Evolutionary conservation across 2,888 invertebrate species (phyloP).

Genomic region (Dicyrtomina minuta): DNA sequence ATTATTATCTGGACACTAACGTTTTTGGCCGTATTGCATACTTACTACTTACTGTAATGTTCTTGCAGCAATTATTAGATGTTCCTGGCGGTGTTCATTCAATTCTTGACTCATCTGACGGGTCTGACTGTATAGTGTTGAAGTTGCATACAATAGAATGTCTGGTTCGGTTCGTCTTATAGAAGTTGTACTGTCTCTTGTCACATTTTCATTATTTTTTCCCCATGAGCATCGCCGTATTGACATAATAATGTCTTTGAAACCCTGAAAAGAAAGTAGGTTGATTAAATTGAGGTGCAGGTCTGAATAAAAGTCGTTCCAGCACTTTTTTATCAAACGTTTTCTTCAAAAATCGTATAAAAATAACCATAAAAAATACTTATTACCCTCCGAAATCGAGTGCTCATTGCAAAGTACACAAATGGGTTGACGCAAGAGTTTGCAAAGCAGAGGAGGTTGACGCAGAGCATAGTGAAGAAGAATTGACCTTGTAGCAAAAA

Average conservation of each 20-base stretch:
- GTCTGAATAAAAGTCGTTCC: too few species aligned
- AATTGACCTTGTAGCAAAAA: constrained; percentile 57
- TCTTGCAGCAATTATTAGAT: constrained; percentile 24
- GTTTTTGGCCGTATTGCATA: too few species aligned
- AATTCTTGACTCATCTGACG: neutral
- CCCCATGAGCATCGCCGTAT: constrained; percentile 32
- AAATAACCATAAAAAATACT: too few species aligned
- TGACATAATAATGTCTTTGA: constrained; percentile 37
- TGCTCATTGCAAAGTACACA: constrained; percentile 59
- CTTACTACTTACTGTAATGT: constrained; percentile 33
- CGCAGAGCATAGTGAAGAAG: constrained; percentile 59
- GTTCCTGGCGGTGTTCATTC: neutral
- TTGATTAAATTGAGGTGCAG: too few species aligned
- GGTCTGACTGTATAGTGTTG: too few species aligned
- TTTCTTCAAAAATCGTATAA: too few species aligned
- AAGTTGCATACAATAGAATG: neutral
- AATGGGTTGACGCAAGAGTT: constrained; percentile 60
- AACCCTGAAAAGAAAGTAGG: constrained; percentile 34
- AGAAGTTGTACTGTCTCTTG: constrained; percentile 38
- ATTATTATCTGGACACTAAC: too few species aligned
- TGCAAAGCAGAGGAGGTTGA: constrained; percentile 58
- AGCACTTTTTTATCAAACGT: too few species aligned
- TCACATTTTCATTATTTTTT: constrained; percentile 26
- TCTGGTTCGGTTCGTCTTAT: constrained; percentile 25
- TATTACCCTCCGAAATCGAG: constrained; percentile 55